Conservation (phyloP, 1,140 invertebrate genomes). For the Zophobas atratus region DNA sequence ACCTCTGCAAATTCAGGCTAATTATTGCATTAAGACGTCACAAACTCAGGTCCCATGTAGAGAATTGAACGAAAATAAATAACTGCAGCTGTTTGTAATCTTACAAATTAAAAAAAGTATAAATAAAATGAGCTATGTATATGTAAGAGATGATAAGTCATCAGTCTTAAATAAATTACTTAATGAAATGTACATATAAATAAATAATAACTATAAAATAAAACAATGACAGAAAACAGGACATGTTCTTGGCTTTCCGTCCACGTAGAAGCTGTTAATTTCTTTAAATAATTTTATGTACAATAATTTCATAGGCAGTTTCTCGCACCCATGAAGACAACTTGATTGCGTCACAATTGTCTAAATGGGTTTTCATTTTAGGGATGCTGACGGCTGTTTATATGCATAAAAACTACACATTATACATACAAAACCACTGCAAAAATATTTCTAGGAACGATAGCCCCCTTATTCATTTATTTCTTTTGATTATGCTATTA, state of each 20-base stretch:
- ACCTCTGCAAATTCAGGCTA: constrained; percentile 5
- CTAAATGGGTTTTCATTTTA: constrained; percentile 19
- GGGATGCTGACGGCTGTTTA: constrained; percentile 46
- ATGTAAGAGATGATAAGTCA: constrained; percentile 60
- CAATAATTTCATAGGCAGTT: constrained; percentile 52
- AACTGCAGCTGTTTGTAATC: constrained; percentile 27
- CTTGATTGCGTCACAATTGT: constrained; percentile 21
- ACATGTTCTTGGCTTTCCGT: constrained; percentile 43
- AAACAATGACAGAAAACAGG: constrained; percentile 15
- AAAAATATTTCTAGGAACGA: constrained; percentile 62
- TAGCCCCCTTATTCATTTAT: constrained; percentile 46
- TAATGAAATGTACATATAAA: constrained; percentile 60
- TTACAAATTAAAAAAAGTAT: constrained; percentile 47
- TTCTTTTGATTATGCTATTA: constrained; percentile 59
- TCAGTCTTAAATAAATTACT: constrained; percentile 66
- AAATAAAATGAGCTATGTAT: constrained; percentile 53
- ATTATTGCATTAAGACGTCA: constrained; percentile 10
- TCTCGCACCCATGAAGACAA: constrained; percentile 44
- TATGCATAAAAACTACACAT: constrained; percentile 49
- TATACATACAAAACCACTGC: constrained; percentile 60
- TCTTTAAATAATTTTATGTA: constrained; percentile 49
- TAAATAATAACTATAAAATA: constrained; percentile 47
- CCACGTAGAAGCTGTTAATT: constrained; percentile 47
- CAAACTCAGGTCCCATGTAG: constrained; percentile 5
- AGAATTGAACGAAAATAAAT: constrained; percentile 43